Conservation (phyloP, 2,888 invertebrate genomes). For the Archaeoteleia sp. region DNA sequence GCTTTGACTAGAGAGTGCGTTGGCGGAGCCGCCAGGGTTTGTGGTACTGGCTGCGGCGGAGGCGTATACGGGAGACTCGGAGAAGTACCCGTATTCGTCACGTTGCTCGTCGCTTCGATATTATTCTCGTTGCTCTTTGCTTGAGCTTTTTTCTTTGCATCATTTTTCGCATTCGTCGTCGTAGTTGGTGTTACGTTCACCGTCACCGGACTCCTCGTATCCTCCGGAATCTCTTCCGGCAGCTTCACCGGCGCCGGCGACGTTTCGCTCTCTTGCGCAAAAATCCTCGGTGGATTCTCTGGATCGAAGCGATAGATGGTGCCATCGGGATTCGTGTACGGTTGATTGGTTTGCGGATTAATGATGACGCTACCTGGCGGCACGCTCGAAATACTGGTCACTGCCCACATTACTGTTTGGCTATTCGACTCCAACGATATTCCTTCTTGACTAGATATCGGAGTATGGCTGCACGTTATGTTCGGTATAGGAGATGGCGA, state of each 20-base stretch:
- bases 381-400: conserved; percentile 89
- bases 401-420: conserved; percentile 86
- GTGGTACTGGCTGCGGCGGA: conserved; percentile 54
- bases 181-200: conserved; percentile 7
- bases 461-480: conserved; percentile 66
- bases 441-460: conserved; percentile 72
- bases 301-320: conserved; percentile 87
- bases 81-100: conserved; percentile 70
- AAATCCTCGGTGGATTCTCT: conserved; percentile 78
- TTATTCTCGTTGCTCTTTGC: conserved; percentile 1
- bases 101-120: conserved; percentile 36
- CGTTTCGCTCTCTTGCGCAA: conserved; percentile 34
- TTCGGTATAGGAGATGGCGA: conserved; percentile 70
- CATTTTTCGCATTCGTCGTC: conserved; percentile 44
- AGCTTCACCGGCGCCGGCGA: conserved; percentile 3
- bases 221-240: conserved; percentile 18
- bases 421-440: conserved; percentile 62
- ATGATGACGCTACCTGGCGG: conserved; percentile 92
- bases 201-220: conserved; percentile 22
- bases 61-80: conserved; percentile 69
- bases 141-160: conserved; percentile 25
- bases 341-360: conserved; percentile 88
- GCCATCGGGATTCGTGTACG: conserved; percentile 86
- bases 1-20: conserved; percentile 68
- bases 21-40: conserved; percentile 43